Conservation (phyloP, 2,888 invertebrate species). For the Scaeva pyrastri region DNA sequence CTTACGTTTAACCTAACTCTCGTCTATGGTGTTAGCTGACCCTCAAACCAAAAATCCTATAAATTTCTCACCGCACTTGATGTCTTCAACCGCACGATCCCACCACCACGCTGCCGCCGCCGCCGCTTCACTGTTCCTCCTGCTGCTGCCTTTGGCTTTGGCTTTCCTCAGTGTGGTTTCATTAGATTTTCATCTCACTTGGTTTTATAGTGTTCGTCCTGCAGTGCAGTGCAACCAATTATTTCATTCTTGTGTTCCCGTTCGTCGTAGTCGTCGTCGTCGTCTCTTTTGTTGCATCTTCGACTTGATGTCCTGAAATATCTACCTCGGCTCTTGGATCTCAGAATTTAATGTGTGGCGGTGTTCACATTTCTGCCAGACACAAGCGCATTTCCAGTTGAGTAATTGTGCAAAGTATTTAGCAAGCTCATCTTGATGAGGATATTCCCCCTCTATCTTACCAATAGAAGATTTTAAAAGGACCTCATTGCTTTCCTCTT, state of each 20-base stretch:
- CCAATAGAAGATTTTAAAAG: not conserved
- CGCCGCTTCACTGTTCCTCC: not conserved
- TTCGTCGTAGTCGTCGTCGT: too few species aligned
- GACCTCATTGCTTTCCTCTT: not conserved
- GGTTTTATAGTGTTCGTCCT: slow-evolving; percentile 19
- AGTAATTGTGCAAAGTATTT: slow-evolving; percentile 73
- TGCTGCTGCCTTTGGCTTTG: not conserved
- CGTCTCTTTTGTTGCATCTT: slow-evolving; percentile 14
- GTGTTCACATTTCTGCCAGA: slow-evolving; percentile 68
- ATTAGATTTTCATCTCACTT: slow-evolving; percentile 38
- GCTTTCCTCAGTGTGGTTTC: slow-evolving; percentile 47
- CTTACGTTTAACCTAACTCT: slow-evolving; percentile 5
- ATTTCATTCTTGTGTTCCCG: slow-evolving; percentile 37
- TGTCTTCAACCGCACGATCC: slow-evolving; percentile 26
- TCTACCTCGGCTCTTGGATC: not conserved
- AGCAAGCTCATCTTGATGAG: slow-evolving; percentile 67
- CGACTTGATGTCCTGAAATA: not conserved
- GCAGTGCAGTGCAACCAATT: slow-evolving; percentile 32
- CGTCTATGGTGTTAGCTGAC: slow-evolving; percentile 28
- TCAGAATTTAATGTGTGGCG: slow-evolving; percentile 1
- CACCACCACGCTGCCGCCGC: not conserved
- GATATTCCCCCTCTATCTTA: slow-evolving; percentile 4
- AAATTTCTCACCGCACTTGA: slow-evolving; percentile 58
- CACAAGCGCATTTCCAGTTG: slow-evolving; percentile 73
- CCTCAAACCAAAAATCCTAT: slow-evolving; percentile 42